Base-by-base conservation (phyloP, 2,113 vertebrate species). In the Cyprinodon variegatus region DNA sequence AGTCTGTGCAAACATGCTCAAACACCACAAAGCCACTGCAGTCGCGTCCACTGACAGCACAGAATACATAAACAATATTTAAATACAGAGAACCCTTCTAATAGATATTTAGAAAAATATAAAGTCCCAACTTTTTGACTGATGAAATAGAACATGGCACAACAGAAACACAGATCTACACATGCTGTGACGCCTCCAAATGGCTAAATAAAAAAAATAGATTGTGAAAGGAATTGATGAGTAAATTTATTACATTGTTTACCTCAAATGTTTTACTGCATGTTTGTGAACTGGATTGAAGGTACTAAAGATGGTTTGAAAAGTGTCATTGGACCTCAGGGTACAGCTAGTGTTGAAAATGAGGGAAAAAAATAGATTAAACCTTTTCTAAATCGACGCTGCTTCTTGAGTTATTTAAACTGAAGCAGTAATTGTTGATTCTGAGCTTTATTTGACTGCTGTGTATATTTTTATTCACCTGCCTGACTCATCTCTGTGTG, bases 51-150 rank as follows among this genome's bases (percentile, higher is more conserved):
- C 70, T 66, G 80, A 87, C 81, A 85, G 77, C 59, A 69, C 79
- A 71, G 83, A 83, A 78, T 81, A 94, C 86, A 86, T 76, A 89
- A 87, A 90, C 85, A 84, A 88, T 92, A 86, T 80, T 90, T 68
- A 84, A 76, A 88, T 86, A 92, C 90, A 88, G 62, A 66, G 65
- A 89, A 76, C 80, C 78, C 38, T 68, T 89, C 79, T 91, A 72
- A 83, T 67, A 84, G 81, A 73, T 88, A 88, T 81, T 83, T 94
- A 94, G 89, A 95, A 94, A 95, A 94, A 95, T 93, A 95, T 91
- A 93, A 93, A 92, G 91, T 93, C 87, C 83, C 83, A 83, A 84
- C 83, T 90, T 92, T 91, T 75, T 77, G 88, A 86, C 81, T 70
- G 66, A 88, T 65, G 22, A 83, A 90, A 77, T 68, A 43, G 86